These are phyloP conservation scores for Eupithecia abbreviata DNA, from an alignment of 2,888 invertebrate genomes.

Conservation along the genomic window DNA sequence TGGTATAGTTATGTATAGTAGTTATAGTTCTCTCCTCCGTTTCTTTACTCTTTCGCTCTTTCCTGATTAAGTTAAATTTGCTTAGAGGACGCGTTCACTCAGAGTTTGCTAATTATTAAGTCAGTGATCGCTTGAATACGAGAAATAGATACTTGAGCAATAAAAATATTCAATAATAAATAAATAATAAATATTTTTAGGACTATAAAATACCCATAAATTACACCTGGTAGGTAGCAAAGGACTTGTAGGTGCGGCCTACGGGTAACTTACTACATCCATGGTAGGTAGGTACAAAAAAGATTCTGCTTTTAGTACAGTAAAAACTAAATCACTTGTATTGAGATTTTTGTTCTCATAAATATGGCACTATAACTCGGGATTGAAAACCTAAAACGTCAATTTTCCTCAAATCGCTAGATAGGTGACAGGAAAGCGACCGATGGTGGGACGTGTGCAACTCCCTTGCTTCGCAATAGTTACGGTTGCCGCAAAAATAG, in stretches of 20 bases:
- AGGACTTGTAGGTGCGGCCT: no score
- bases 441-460: conserved; percentile 48
- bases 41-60: background rate
- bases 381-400: conserved; percentile 53
- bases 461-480: conserved; percentile 9
- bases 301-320: background rate
- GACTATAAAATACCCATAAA: no score
- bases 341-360: background rate
- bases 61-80: background rate
- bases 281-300: background rate
- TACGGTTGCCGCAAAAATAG: conserved; percentile 20
- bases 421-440: conserved; percentile 62
- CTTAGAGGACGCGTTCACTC: background rate
- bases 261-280: no score
- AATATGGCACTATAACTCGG: background rate
- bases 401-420: conserved; percentile 69
- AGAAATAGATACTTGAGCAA: no score
- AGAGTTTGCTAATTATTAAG: background rate
- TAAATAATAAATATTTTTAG: no score
- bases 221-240: no score
- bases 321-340: background rate
- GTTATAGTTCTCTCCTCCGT: no score
- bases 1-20: background rate
- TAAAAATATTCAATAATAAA: no score
- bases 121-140: background rate